These are phyloP conservation scores for Conchocele bisecta DNA, from an alignment of 2,888 invertebrate species.

Conservation along the genomic window DNA sequence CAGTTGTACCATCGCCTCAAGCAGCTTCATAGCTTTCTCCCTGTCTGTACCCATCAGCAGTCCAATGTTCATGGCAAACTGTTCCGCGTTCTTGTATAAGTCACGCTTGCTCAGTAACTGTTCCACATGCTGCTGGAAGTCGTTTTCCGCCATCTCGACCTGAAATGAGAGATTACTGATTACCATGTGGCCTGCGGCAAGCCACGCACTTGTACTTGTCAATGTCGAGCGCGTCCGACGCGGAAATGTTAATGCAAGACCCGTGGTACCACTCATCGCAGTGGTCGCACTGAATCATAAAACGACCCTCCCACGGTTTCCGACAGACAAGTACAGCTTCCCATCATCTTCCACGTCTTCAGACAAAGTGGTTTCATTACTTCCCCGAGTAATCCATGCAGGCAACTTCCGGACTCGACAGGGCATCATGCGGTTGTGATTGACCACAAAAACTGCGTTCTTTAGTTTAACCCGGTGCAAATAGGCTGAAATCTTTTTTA, in stretches of 20 bases:
- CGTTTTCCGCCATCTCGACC: too few species aligned
- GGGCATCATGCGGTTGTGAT: slow-evolving; percentile 21
- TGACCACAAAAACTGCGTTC: slow-evolving; percentile 17
- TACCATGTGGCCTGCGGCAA: too few species aligned
- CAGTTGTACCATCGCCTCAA: too few species aligned
- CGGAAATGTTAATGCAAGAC: background rate
- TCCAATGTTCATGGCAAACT: too few species aligned
- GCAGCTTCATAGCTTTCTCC: too few species aligned
- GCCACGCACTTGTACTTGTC: background rate
- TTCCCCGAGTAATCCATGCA: slow-evolving; percentile 13
- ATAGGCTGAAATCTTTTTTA: slow-evolving; percentile 20
- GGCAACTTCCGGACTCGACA: slow-evolving; percentile 11
- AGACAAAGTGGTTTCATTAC: background rate
- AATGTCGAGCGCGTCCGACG: background rate
- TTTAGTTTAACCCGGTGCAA: slow-evolving; percentile 21
- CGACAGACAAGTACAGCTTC: background rate
- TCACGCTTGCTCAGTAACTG: too few species aligned
- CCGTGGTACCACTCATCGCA: slow-evolving; percentile 34
- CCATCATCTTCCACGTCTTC: background rate
- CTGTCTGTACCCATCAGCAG: too few species aligned
- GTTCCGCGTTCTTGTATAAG: too few species aligned
- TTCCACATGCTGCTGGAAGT: too few species aligned
- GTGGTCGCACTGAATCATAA: slow-evolving; percentile 37
- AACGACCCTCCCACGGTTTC: too few species aligned
- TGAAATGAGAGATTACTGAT: too few species aligned